phyloP scores from a whole-genome alignment of 2,888 invertebrate species.

The Mesorhabditis sp. region DNA sequence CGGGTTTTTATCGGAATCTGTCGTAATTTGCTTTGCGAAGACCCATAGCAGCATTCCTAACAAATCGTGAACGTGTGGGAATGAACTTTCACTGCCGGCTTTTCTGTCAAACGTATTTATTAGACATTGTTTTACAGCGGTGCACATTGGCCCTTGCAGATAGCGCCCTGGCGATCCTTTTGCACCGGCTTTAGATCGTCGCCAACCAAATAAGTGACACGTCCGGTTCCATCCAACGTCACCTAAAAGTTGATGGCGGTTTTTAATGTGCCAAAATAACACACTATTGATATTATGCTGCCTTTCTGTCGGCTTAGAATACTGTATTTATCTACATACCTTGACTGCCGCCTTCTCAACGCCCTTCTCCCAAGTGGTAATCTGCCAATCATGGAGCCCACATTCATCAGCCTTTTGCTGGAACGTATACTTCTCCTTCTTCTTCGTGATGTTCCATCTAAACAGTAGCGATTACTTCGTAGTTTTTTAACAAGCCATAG shows the following conservation, averaged over 20 bases:
- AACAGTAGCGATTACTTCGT: conserved; percentile 10
- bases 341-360: conserved; percentile 20
- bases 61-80: no score
- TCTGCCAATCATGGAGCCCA: conserved; percentile 46
- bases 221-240: conserved; percentile 42
- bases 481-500: conserved; percentile 1
- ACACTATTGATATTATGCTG: no score
- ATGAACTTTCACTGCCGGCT: no score
- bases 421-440: conserved; percentile 48
- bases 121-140: conserved; percentile 23
- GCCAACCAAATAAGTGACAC: conserved; percentile 48
- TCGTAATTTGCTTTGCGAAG: neutral
- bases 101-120: no score
- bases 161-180: conserved; percentile 54
- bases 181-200: conserved; percentile 49
- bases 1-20: neutral
- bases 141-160: conserved; percentile 55
- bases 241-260: conserved; percentile 11
- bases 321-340: conserved; percentile 10
- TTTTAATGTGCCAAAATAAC: no score
- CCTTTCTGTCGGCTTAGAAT: neutral
- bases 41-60: neutral
- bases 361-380: conserved; percentile 47
- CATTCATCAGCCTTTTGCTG: conserved; percentile 55
- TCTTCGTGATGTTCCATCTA: conserved; percentile 51